Base-by-base conservation (phyloP, 2,797 vertebrate species). In the Catharus ustulatus region DNA sequence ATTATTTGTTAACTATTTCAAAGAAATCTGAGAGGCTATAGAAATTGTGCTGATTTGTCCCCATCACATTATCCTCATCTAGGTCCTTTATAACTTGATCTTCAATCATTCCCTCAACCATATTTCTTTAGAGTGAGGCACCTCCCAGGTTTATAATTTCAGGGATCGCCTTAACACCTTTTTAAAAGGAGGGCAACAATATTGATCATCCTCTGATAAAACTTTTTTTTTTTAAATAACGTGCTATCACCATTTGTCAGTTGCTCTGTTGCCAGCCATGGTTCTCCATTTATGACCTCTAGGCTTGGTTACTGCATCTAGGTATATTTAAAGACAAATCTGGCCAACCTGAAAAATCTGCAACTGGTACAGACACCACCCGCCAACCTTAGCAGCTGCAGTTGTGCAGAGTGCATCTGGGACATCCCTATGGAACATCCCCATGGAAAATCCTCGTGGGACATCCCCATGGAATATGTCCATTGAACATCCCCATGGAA, bases 1-100 rank as follows among this genome's bases (percentile, higher is more conserved):
- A 96, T 96, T 97, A 96, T 97, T 97, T 97, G 96, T 97, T 97
- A 97, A 97, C 93, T 93, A 96, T 97, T 97, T 96, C 96, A 96
- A 96, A 97, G 95, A 97, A 97, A 91, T 77, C 91, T 71, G 74
- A 89, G 89, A 94, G 80, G 74, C 95, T 96, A 97, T 95, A 95
- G 95, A 96, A 96, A 95, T 90, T 13, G 74, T 93, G 91, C 95
- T 97, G 93, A 94, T 96, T 96, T 96, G 94, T 94, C 85, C 74
- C 83, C 74, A 84, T 89, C 94, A 94, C 57, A 96, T 93, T 94
- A 96, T 96, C 82, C 83, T 95, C 95, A 96, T 91, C 89, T 95
- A 82, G 57, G 80, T 84, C 85, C 87, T 95, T 97, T 96, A 84
- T 93, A 94, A 90, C 66, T 67, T 19, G 66, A 91, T 94, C 92